These are phyloP conservation scores for Azorinus chamasolen DNA, from an alignment of 2,888 invertebrate species.

Conservation along the genomic window DNA sequence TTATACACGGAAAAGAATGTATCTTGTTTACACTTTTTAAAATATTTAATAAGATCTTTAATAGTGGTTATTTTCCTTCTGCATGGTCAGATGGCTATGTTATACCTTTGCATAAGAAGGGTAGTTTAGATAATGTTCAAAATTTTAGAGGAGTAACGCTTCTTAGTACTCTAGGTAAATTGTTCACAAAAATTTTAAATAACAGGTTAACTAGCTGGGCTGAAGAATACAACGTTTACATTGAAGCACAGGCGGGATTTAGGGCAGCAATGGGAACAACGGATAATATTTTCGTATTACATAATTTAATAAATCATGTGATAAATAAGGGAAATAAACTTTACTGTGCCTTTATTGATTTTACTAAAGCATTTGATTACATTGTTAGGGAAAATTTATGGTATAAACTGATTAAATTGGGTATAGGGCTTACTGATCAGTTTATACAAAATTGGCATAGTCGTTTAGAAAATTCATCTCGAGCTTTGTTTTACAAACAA, in stretches of 20 bases:
- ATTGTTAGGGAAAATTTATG: constrained; percentile 31
- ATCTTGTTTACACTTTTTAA: neutral
- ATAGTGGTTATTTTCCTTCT: constrained; percentile 9
- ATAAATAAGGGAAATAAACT: constrained; percentile 17
- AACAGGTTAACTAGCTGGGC: too few species aligned
- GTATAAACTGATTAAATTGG: constrained; percentile 24
- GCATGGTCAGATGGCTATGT: too few species aligned
- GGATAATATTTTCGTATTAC: too few species aligned
- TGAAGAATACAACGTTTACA: too few species aligned
- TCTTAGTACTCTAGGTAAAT: constrained; percentile 23
- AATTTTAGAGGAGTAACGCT: constrained; percentile 35
- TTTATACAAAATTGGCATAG: too few species aligned
- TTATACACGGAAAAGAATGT: constrained; percentile 8
- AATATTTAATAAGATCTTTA: constrained; percentile 11
- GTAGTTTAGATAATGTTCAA: constrained; percentile 22
- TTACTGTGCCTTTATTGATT: constrained; percentile 32
- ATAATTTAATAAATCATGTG: constrained; percentile 28
- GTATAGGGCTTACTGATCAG: too few species aligned
- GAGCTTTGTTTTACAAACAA: too few species aligned
- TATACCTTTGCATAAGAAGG: constrained; percentile 29
- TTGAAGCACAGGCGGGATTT: too few species aligned
- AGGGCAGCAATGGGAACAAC: too few species aligned
- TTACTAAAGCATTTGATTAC: constrained; percentile 33
- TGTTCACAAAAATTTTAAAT: constrained; percentile 40
- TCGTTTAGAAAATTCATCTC: too few species aligned